Percentiles rank a stretch among this genome's conserved stretches.
phyloP scores from a whole-genome alignment of 23 tunicate species.

The Styela clava region DNA sequence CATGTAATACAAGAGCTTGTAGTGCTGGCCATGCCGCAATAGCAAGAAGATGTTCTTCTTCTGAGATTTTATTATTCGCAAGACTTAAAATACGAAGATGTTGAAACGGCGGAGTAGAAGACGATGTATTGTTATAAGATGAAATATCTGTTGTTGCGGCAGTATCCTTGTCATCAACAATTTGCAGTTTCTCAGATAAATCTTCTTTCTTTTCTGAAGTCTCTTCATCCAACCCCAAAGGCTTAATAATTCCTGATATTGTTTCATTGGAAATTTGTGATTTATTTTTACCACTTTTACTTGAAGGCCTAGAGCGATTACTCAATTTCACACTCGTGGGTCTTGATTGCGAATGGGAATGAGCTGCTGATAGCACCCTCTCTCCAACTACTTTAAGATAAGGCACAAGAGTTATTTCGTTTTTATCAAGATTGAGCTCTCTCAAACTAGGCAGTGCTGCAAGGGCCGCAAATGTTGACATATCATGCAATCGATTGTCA shows the following conservation, averaged over 20 bases:
- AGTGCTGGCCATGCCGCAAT: constrained; percentile 88
- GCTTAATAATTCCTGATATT: too few species aligned
- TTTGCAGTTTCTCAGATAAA: background rate
- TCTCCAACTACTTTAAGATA: constrained; percentile 81
- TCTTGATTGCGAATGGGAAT: constrained; percentile 48
- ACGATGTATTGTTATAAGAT: constrained; percentile 8
- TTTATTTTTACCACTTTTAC: constrained; percentile 9
- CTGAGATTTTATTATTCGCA: constrained; percentile 59
- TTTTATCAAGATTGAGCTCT: constrained; percentile 82
- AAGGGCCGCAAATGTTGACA: constrained; percentile 67
- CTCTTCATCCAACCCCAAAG: background rate
- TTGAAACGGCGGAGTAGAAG: constrained; percentile 80
- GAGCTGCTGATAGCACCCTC: constrained; percentile 59
- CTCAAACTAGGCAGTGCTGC: constrained; percentile 70
- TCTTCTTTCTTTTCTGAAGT: background rate
- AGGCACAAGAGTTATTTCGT: constrained; percentile 65
- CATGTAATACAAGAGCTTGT: constrained; percentile 58
- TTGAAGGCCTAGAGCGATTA: constrained; percentile 26
- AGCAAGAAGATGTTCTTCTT: constrained; percentile 83
- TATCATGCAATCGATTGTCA: constrained; percentile 65
- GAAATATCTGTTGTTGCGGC: constrained; percentile 11
- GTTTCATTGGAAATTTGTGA: background rate
- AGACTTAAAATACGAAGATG: constrained; percentile 68
- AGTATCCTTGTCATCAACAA: constrained; percentile 13
- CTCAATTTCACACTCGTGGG: constrained; percentile 60